A percentile compares a stretch with the other conserved stretches of the same genome.
Evolutionary conservation across 2,113 vertebrate species (phyloP).

Genomic region (Alces alces): DNA sequence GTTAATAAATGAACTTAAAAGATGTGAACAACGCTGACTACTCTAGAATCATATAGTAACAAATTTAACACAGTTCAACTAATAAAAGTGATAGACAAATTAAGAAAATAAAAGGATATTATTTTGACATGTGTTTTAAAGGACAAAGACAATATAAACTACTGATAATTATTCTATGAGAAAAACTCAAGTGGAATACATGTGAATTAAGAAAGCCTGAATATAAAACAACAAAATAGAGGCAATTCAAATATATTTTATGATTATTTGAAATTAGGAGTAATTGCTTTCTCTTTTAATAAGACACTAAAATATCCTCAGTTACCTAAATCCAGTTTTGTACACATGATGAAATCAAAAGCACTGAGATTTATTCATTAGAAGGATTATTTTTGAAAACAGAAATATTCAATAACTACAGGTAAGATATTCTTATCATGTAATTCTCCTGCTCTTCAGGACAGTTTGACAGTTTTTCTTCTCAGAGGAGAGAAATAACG

Average conservation of each 20-base stretch:
- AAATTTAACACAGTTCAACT: background rate
- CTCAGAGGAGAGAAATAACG: background rate
- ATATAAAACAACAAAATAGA: background rate
- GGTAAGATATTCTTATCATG: background rate
- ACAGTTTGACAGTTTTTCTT: background rate
- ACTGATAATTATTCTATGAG: background rate
- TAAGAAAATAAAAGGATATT: background rate
- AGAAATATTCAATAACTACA: background rate
- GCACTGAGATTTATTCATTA: background rate
- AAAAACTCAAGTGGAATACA: background rate
- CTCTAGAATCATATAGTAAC: background rate
- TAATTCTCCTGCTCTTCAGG: background rate
- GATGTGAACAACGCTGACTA: background rate
- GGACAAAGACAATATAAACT: background rate
- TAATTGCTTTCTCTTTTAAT: background rate
- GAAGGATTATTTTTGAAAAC: background rate
- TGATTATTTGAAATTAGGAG: background rate
- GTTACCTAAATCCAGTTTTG: background rate
- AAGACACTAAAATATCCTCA: background rate
- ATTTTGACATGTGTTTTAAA: constrained; percentile 12
- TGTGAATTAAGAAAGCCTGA: constrained; percentile 7
- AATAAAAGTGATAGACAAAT: background rate
- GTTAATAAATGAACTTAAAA: background rate
- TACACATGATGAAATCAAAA: background rate
- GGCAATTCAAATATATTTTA: background rate